Evolutionary conservation across 2,797 vertebrate species (phyloP), one percentile per base, ranked within the genome.

Genomic region (Alectoris magna): DNA sequence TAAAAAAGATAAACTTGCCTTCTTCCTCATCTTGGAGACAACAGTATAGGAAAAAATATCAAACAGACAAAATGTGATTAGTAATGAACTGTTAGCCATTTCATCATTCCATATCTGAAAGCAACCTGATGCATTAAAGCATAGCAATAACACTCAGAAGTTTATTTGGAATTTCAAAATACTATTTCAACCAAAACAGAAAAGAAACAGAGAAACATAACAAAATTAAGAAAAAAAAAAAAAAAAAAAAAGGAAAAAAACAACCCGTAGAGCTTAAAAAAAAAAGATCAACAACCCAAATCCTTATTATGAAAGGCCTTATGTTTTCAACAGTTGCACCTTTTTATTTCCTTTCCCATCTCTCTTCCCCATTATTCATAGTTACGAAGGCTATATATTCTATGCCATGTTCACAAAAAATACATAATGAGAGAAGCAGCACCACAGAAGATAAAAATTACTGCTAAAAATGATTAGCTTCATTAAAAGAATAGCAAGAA

Each of bases 1-100:
- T 88, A 97, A 95, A 67, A 96, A 97, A 94, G 38, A 46, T 73
- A 92, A 94, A 99, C 99, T 99, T 98, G 99, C 99, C 99, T 99
- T 99, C 98, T 91, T 98, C 98, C 97, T 97, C 98, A 97, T 99
- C 99, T 99, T 98, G 97, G 97, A 98, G 97, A 97, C 97, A 97
- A 62, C 96, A 97, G 97, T 84, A 93, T 91, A 96, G 71, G 85
- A 72, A 96, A 95, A 97, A 97, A 94, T 97, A 96, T 86, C 62
- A 69, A 97, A 97, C 78, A 97, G 93, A 96, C 95, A 98, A 95
- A 97, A 94, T 64, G 81, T 51, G 84, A 93, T 98, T 97, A 98
- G 95, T 96, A 96, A 89, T 1, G 59, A 96, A 96, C 18, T 53
- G 85, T 96, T 97, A 97, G 97, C 85, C 67, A 96, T 87, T 94